Evolutionary conservation across 2,797 vertebrate genomes (phyloP), one percentile per base, ranked within the genome.

Genomic region (Oreonectes daqikongensis): DNA sequence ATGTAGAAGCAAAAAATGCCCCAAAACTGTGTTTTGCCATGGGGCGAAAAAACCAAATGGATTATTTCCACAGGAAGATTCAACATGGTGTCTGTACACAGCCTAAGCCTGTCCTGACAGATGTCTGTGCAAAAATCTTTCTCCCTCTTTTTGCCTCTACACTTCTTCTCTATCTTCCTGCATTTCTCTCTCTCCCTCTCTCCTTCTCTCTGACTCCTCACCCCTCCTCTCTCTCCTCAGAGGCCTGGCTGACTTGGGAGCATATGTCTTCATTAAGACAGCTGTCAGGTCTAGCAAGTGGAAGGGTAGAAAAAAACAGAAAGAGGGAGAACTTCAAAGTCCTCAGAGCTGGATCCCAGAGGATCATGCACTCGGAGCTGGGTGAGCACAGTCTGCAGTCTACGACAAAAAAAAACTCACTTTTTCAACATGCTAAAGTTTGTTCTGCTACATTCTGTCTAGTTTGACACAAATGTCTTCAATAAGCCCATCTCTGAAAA

Each of bases 221-320:
- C 44, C 74, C 65, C 20, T 67, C 53, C 66, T 28, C 24, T 26
- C 61, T 68, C 57, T 81, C 83, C 77, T 81, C 57, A 60, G 73
- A 82, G 79, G 57, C 76, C 71, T 22, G 68, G 65, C 77, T 75
- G 64, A 70, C 79, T 78, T 67, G 75, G 79, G 82, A 81, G 78
- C 44, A 82, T 81, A 85, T 72, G 77, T 83, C 84, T 83, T 85
- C 79, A 85, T 85, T 85, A 85, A 83, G 79, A 85, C 84, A 81
- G 81, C 84, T 81, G 84, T 85, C 84, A 85, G 72, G 70, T 80
- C 71, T 75, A 78, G 74, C 77, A 83, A 81, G 81, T 75, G 72
- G 72, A 79, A 78, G 74, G 67, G 77, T 68, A 42, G 22, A 74
- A 68, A 71, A 57, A 48, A 78, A n/a, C n/a, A 72, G 55, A 69